A percentile compares a stretch with the other conserved stretches of the same genome.
phyloP scores from a whole-genome alignment of 2,113 vertebrate genomes.

The Lontra canadensis region DNA sequence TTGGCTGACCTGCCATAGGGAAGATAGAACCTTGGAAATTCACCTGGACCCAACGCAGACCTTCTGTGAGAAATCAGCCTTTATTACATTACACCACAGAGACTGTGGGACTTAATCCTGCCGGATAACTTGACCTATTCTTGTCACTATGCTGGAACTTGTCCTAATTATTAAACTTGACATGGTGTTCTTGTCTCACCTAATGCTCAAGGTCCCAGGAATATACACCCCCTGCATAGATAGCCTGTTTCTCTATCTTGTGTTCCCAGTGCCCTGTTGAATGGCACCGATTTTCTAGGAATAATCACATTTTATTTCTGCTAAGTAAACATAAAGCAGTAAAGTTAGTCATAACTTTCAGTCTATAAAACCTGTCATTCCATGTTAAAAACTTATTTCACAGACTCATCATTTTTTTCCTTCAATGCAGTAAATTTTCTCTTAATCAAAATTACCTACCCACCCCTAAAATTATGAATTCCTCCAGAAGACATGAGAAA shows the following conservation, averaged over 20 bases:
- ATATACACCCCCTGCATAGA: background rate
- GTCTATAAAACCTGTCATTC: background rate
- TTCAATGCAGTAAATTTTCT: background rate
- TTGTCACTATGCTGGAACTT: background rate
- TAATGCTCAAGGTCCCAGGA: background rate
- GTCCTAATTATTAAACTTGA: background rate
- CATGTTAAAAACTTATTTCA: background rate
- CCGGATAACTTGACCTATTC: background rate
- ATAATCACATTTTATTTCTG: constrained; percentile 1
- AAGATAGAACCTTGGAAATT: background rate
- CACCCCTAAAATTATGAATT: background rate
- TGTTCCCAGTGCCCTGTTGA: background rate
- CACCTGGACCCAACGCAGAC: background rate
- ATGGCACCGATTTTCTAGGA: background rate
- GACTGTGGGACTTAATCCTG: background rate
- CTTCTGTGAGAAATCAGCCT: background rate
- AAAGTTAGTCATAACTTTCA: background rate
- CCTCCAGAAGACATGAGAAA: background rate
- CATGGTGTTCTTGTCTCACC: background rate
- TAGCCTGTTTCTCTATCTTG: background rate
- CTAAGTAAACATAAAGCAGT: background rate
- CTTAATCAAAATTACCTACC: background rate
- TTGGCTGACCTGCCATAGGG: background rate
- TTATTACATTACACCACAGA: background rate
- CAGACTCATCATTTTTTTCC: background rate